Base-by-base conservation (phyloP, 2,797 vertebrate genomes). In the Peromyscus nudipes region DNA sequence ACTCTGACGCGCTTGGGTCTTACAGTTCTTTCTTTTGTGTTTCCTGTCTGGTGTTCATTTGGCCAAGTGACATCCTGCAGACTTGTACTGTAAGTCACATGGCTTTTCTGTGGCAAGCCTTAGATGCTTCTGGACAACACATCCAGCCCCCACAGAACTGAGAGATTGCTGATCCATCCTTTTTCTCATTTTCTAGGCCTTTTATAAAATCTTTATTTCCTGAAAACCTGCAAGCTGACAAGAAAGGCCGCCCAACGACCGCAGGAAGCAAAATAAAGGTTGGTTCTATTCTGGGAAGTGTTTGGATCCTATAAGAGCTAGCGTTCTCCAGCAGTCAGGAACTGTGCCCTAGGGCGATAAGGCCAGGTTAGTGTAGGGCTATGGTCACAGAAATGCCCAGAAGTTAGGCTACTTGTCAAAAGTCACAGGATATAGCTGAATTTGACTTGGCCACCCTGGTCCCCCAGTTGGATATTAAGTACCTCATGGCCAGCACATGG, bases 231-330 rank as follows among this genome's bases (percentile, higher is more conserved):
- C 99, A 99, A 92, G 99, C 99, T 71, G 99, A 99, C 52, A 99
- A 99, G 99, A 99, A 99, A 98, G 99, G 99, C 52, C 99, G 99
- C 83, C 99, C 99, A 93, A 99, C 99, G 0, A 99, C 99, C 27
- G 99, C 99, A 1, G 99, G 99, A 97, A 99, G 99, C 98, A 99
- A 99, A 99, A 99, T 99, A 98, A 99, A 99, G 99, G 99, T 99
- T 97, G 2, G 98, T 98, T 89, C 87, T 52, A 0, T 95, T 97
- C 95, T 65, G 73, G 77, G 86, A 25, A 40, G 43, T 80, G 71
- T 40, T 49, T 75, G 46, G 92, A 87, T 77, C 71, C 64, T 85
- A 0, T 10, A n/a, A 34, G 85, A 91, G 64, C 49, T 46, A 43
- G 69, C 57, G n/a, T 88, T 97, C 76, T 77, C 62, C 83, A 34